These are phyloP conservation scores for Blomia tropicalis DNA, from an alignment of 2,888 invertebrate species.

Conservation along the genomic window DNA sequence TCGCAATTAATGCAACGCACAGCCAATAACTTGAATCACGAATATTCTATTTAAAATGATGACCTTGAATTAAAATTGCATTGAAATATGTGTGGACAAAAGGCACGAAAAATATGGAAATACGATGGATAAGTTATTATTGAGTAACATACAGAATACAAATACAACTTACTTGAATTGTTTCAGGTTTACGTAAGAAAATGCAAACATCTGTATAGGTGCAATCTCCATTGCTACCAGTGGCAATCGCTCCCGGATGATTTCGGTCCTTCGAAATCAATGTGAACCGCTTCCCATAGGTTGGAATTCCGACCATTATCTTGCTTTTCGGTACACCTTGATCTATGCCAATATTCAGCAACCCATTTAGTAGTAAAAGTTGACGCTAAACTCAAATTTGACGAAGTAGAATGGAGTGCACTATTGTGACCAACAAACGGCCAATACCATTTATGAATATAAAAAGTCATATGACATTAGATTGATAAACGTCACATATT, in stretches of 20 bases:
- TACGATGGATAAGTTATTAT: neutral
- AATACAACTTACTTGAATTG: neutral
- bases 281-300: conserved; percentile 60
- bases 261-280: neutral
- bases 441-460: conserved; percentile 50
- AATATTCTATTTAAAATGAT: neutral
- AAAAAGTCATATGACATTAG: conserved; percentile 81
- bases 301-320: conserved; percentile 67
- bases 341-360: conserved; percentile 53
- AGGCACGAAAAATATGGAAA: neutral
- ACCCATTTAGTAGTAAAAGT: conserved; percentile 63
- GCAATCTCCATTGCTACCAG: conserved; percentile 1
- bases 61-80: conserved; percentile 15
- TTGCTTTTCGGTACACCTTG: conserved; percentile 60
- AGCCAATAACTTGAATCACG: neutral
- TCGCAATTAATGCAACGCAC: neutral
- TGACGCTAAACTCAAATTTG: conserved; percentile 48
- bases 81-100: neutral
- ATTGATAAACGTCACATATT: conserved; percentile 67
- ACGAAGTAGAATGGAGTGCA: conserved; percentile 49
- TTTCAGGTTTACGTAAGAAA: neutral
- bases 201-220: conserved; percentile 14
- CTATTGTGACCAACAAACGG: conserved; percentile 47
- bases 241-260: conserved; percentile 13
- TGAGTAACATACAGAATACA: neutral